phyloP scores from a whole-genome alignment of 2,113 vertebrate species.

The Indicator indicator region DNA sequence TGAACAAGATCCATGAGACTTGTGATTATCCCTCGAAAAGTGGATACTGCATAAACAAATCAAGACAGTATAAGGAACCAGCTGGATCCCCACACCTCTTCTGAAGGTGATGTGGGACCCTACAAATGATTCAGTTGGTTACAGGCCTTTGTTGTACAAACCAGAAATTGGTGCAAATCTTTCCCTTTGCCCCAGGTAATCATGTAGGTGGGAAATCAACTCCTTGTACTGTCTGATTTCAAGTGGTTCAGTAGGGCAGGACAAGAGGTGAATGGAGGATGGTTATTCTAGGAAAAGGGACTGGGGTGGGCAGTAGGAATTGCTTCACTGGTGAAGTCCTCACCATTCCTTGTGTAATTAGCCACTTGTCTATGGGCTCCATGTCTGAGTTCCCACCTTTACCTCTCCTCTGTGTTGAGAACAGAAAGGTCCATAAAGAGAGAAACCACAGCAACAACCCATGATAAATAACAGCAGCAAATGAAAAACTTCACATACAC shows the following conservation, averaged over 20 bases:
- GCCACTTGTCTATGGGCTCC: conserved; percentile 99
- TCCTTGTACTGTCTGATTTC: conserved; percentile 74
- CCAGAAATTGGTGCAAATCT: not conserved
- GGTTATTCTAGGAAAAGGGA: conserved; percentile 61
- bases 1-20: conserved; percentile 36
- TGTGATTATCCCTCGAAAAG: conserved; percentile 76
- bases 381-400: conserved; percentile 91
- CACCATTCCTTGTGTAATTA: conserved; percentile 99
- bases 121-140: not conserved
- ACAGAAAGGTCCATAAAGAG: conserved; percentile 80
- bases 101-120: not conserved
- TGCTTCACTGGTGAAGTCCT: conserved; percentile 83
- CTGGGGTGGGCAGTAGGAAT: conserved; percentile 67
- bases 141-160: not conserved
- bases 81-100: not conserved
- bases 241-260: conserved; percentile 58
- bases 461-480: conserved; percentile 1
- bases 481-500: not conserved
- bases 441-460: conserved; percentile 79
- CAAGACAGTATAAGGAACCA: conserved; percentile 69
- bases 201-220: conserved; percentile 1
- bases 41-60: conserved; percentile 75
- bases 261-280: conserved; percentile 54
- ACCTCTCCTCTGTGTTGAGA: conserved; percentile 92
- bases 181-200: conserved; percentile 26